phyloP scores from a whole-genome alignment of 92 coral and sea anemone species.

The Meandrina meandrites region DNA sequence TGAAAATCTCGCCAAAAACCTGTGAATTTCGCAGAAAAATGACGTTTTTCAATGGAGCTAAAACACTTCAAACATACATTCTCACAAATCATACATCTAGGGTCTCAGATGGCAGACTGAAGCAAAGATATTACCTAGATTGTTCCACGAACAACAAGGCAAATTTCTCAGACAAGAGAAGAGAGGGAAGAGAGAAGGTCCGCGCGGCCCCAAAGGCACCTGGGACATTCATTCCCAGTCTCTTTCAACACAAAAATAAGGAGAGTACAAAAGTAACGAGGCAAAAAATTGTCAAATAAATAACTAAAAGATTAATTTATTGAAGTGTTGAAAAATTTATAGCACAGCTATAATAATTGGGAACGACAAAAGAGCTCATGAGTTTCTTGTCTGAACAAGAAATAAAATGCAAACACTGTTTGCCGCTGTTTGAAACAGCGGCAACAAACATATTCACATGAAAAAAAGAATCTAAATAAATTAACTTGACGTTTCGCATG shows the following conservation, averaged over 20 bases:
- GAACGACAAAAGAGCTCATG: too few species aligned
- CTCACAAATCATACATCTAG: not conserved
- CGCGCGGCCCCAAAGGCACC: conserved; percentile 18
- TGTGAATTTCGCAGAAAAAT: not conserved
- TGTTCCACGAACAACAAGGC: conserved; percentile 12
- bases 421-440: too few species aligned
- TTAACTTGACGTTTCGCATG: too few species aligned
- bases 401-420: too few species aligned
- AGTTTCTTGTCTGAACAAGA: too few species aligned
- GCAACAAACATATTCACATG: too few species aligned
- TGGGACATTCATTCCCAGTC: conserved; percentile 30
- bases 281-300: too few species aligned
- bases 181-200: not conserved
- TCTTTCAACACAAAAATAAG: not conserved
- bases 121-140: conserved; percentile 35
- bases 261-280: not conserved
- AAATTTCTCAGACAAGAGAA: not conserved
- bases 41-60: not conserved
- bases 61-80: not conserved
- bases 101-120: not conserved
- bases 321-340: too few species aligned
- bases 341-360: too few species aligned
- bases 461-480: too few species aligned
- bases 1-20: conserved; percentile 36
- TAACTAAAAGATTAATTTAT: too few species aligned